These are phyloP conservation scores for Noctilio leporinus DNA, from an alignment of 2,113 vertebrate genomes.

Conservation along the genomic window DNA sequence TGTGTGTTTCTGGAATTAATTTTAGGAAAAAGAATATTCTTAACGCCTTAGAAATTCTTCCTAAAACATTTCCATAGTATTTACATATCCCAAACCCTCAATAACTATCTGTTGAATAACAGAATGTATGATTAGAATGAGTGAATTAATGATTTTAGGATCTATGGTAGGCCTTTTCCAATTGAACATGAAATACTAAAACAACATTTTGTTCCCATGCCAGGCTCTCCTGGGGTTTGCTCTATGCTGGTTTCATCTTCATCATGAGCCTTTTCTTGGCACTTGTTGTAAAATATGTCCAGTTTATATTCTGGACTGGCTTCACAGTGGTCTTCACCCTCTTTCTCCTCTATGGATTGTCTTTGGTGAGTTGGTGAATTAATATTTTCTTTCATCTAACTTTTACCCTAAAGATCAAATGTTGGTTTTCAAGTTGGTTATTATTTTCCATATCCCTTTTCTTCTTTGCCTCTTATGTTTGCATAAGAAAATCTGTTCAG, in stretches of 20 bases:
- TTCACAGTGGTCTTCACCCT: constrained; percentile 57
- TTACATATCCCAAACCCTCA: neutral
- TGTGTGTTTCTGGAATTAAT: neutral
- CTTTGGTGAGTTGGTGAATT: constrained; percentile 66
- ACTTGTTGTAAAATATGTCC: accelerated
- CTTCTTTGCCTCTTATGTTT: neutral
- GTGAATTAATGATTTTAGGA: neutral
- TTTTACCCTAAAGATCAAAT: neutral
- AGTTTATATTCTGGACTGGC: constrained; percentile 32
- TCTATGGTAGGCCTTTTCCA: neutral
- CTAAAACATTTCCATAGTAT: neutral
- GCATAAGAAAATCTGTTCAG: neutral
- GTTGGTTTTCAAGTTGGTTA: neutral
- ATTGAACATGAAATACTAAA: neutral
- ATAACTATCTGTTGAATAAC: neutral
- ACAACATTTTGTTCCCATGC: neutral
- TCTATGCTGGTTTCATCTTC: constrained; percentile 57
- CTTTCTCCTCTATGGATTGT: constrained; percentile 74
- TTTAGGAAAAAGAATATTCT: neutral
- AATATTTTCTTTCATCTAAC: neutral
- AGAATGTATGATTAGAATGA: neutral
- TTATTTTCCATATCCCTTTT: neutral
- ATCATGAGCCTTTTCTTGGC: constrained; percentile 66
- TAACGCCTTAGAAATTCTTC: neutral
- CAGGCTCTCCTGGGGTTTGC: constrained; percentile 79